Evolutionary conservation across 2,797 vertebrate genomes (phyloP).

Genomic region (Paratrypauchen microcephalus): DNA sequence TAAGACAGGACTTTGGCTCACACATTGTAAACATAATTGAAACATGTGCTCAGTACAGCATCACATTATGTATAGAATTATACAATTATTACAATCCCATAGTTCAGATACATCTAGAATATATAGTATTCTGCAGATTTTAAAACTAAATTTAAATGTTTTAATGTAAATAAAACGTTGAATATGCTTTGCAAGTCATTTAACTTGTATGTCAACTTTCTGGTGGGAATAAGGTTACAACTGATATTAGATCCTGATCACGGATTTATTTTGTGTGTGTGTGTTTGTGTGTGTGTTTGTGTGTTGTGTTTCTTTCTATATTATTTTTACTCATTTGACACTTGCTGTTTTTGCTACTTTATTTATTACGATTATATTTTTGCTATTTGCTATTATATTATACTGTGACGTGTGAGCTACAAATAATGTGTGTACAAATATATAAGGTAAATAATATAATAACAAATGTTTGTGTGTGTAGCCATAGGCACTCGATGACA

Average conservation of each 20-base stretch:
- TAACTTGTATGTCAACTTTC: background rate
- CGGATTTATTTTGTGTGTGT: slow-evolving; percentile 28
- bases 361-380: too few species aligned
- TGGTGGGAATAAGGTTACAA: slow-evolving; percentile 20
- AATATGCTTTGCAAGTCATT: too few species aligned
- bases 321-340: too few species aligned
- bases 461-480: too few species aligned
- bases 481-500: slow-evolving; percentile 36
- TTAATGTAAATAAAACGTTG: too few species aligned
- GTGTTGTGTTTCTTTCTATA: too few species aligned
- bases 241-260: slow-evolving; percentile 35
- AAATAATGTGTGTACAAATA: too few species aligned
- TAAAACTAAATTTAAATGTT: background rate
- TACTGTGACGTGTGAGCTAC: too few species aligned
- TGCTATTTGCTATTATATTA: too few species aligned
- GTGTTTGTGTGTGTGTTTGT: too few species aligned
- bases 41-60: slow-evolving; percentile 56
- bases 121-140: background rate
- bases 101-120: background rate
- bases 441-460: too few species aligned
- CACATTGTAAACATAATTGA: slow-evolving; percentile 22
- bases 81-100: slow-evolving; percentile 14
- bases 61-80: slow-evolving; percentile 25
- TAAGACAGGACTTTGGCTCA: slow-evolving; percentile 47
- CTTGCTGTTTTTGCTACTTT: too few species aligned